Evolutionary conservation across 2,797 vertebrate genomes (phyloP).

Genomic region (Acanthurus lineatus): DNA sequence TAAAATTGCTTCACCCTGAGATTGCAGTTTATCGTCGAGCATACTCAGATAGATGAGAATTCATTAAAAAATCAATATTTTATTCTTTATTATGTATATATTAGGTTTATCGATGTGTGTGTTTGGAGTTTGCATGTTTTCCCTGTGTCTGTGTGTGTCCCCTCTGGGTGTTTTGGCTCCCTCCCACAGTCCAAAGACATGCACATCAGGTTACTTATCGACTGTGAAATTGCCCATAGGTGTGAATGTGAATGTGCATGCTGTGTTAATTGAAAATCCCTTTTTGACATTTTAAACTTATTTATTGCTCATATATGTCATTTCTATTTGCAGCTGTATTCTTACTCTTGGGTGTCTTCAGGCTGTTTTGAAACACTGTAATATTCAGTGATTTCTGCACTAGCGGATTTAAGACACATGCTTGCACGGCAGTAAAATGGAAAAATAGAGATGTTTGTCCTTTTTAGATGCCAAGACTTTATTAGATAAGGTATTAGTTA

Average conservation of each 20-base stretch:
- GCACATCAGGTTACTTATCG: too few relatives aligned
- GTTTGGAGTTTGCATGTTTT: too few relatives aligned
- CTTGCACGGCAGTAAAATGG: not conserved
- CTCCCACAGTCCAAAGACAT: too few relatives aligned
- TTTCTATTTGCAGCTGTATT: not conserved
- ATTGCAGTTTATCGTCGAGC: not conserved
- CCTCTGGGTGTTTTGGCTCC: too few relatives aligned
- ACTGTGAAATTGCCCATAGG: too few relatives aligned
- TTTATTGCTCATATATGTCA: not conserved
- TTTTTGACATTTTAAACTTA: not conserved
- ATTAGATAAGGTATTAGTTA: not conserved
- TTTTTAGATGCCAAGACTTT: not conserved
- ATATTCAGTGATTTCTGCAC: not conserved
- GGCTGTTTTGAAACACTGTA: not conserved
- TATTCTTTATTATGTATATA: not conserved
- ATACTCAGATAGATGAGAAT: not conserved
- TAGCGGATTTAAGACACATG: not conserved
- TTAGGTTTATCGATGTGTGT: too few relatives aligned
- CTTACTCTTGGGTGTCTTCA: not conserved
- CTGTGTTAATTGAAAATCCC: too few relatives aligned
- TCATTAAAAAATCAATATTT: not conserved
- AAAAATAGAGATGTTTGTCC: conserved; percentile 6
- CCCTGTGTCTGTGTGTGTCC: too few relatives aligned
- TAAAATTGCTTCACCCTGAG: not conserved
- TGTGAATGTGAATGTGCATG: too few relatives aligned